These are phyloP conservation scores for Mellilla xanthometata DNA, from an alignment of 2,888 invertebrate genomes.

Conservation along the genomic window DNA sequence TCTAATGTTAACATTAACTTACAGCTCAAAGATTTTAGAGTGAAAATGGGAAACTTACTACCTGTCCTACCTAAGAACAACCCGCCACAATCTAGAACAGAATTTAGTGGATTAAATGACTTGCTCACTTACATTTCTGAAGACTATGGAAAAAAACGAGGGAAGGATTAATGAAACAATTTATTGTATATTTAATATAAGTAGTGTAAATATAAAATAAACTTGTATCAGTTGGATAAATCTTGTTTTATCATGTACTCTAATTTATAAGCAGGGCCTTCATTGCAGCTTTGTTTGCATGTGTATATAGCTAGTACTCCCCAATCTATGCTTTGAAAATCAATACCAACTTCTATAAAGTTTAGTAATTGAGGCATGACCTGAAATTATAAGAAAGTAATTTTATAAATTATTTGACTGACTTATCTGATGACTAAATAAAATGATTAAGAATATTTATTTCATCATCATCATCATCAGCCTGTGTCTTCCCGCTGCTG, in stretches of 20 bases:
- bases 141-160: conserved; percentile 69
- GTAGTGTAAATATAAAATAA: conserved; percentile 11
- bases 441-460: too few species aligned
- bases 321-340: conserved; percentile 90
- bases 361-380: conserved; percentile 92
- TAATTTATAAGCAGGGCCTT: conserved; percentile 85
- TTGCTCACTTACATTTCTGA: conserved; percentile 89
- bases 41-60: conserved; percentile 89
- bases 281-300: conserved; percentile 89
- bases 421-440: too few species aligned
- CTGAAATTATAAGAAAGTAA: conserved; percentile 65
- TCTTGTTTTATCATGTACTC: conserved; percentile 95
- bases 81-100: conserved; percentile 91
- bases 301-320: conserved; percentile 94
- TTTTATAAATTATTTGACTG: too few species aligned
- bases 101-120: conserved; percentile 93
- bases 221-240: conserved; percentile 63
- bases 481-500: too few species aligned
- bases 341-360: conserved; percentile 84
- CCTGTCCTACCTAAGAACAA: conserved; percentile 90
- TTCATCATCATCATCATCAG: too few species aligned
- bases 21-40: conserved; percentile 91
- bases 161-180: conserved; percentile 38
- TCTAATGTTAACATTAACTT: conserved; percentile 15
- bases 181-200: neutral